Evolutionary conservation across 2,113 vertebrate genomes (phyloP), one percentile per base, ranked within the genome.

Genomic region (Sylvietta virens): DNA sequence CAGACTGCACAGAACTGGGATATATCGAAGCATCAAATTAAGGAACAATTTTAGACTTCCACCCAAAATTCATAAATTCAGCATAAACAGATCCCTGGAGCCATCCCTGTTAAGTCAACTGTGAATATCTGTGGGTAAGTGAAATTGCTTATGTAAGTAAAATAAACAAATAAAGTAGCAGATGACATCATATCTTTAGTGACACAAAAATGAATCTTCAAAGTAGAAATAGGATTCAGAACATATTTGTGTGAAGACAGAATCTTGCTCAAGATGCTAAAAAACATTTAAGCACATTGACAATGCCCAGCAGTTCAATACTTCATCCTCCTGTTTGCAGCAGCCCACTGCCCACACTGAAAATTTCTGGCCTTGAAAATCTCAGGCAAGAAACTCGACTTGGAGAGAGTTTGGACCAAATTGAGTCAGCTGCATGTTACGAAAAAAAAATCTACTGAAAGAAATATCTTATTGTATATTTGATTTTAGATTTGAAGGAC

Each of bases 161-260:
- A 95, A 88, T 56, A 92, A 96, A 90, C 70, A 92, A 95, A 88
- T 72, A 77, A 73, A 82, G 44, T 11, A 73, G 30, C 66, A 86
- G 48, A 60, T 84, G 65, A 79, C 20, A 76, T 79, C 47, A 47
- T 30, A 13, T 19, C 18, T 80, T 86, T 7, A 73, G 26, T 14
- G 42, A 57, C n/a, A 44, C 37, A 60, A 60, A 72, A 57, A 76
- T 48, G 65, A 80, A 33, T 27, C 9, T 72, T 85, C 40, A 6
- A 37, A 78, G 17, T 28, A 60, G 70, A 81, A 53, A 45, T 7
- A 21, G 6, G 26, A 33, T 60, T 84, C 33, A 47, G 15, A 4
- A 28, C 9, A 2, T 13, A 18, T 73, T 76, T 69, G 6, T 53
- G 48, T 31, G n/a, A 81, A 80, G 40, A 24, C 13, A 65, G 53